Evolutionary conservation across 2,113 vertebrate species (phyloP), one percentile per base, ranked within the genome.

Genomic region (Smithornis capensis): DNA sequence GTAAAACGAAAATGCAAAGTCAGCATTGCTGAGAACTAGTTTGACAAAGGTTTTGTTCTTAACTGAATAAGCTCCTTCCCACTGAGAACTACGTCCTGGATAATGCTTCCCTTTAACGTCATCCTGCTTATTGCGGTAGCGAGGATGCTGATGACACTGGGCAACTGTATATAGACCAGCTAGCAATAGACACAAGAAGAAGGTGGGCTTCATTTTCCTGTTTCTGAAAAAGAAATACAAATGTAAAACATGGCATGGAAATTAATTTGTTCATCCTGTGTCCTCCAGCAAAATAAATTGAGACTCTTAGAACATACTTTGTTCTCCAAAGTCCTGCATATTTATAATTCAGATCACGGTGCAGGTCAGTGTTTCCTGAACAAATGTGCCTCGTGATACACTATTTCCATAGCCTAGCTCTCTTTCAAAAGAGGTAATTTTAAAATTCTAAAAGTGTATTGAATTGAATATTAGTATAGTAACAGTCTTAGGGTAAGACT

Each of bases 1-100:
- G 94, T 99, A 99, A 76, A 99, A 96, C 35, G 96, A 74, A 53
- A 99, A 98, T 52, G 96, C 97, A 42, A 99, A 99, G 82, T 98
- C 97, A 25, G 95, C 85, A 13, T 98, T 98, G 64, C 81, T 95
- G 23, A 92, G 12, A 28, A 94, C 31, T 6, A 99, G 3, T 19
- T 73, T n/a, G 35, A 57, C 18, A 77, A 28, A 89, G 10, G 88
- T 82, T 21, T 91, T 92, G 19, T 70, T 67, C 50, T 9, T 83
- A 3, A 38, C 18, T 76, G 83, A 35, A 31, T 33, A 65, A 35
- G 23, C 6, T 19, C 35, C 85, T 96, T 89, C 90, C 57, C 76
- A 2, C 0, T 40, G 71, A 68, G 63, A 65, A 14, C 17, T 35
- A 9, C 3, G 80, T 83, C 65, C 40, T 35, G 10, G 22, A 35